phyloP scores from a whole-genome alignment of 2,113 vertebrate genomes.

The Crotalus horridus region DNA sequence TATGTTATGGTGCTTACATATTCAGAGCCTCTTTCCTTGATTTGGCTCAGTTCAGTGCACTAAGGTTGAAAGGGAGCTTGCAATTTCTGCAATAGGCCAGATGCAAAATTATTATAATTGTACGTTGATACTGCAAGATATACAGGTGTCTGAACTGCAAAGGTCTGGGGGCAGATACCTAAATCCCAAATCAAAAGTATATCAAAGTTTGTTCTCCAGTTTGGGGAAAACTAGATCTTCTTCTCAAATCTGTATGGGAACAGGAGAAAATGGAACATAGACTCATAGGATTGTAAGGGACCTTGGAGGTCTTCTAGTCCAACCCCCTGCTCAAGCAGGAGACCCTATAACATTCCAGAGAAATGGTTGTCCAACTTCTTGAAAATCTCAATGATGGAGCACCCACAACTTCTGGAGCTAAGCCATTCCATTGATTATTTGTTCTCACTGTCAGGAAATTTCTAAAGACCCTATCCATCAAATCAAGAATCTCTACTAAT shows the following conservation, averaged over 20 bases:
- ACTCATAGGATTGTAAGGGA: neutral
- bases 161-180: constrained; percentile 12
- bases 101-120: constrained; percentile 62
- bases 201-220: neutral
- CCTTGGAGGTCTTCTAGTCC: neutral
- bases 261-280: neutral
- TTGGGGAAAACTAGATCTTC: neutral
- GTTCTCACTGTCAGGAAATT: no score
- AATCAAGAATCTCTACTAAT: no score
- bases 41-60: constrained; percentile 64
- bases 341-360: neutral
- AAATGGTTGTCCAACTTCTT: no score
- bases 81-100: constrained; percentile 48
- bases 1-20: constrained; percentile 50
- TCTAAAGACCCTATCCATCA: no score
- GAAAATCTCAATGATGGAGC: no score
- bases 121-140: constrained; percentile 57
- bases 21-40: constrained; percentile 56
- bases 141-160: constrained; percentile 47
- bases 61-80: constrained; percentile 38
- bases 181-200: neutral
- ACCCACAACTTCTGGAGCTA: no score
- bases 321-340: neutral
- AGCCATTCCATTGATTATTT: no score
- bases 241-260: neutral